phyloP scores from a whole-genome alignment of 2,888 invertebrate species.

The Gastracanthus pulcherrimus region DNA sequence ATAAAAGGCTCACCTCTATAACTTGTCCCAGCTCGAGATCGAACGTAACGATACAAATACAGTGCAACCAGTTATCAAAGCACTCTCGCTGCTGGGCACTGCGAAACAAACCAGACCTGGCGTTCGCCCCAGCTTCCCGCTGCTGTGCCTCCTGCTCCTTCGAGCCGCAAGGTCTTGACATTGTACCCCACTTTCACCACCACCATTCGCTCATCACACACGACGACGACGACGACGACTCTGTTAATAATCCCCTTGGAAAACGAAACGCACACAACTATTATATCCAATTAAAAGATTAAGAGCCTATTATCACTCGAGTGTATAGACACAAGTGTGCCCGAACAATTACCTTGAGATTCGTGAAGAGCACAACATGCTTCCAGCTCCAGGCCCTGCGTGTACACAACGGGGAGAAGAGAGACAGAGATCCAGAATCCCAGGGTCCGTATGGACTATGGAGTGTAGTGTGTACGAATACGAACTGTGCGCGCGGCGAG shows the following conservation, averaged over 20 bases:
- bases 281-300: conserved; percentile 27
- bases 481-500: too few relatives aligned
- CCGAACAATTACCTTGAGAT: neutral
- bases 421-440: neutral
- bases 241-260: neutral
- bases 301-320: neutral
- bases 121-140: neutral
- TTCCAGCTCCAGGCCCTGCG: neutral
- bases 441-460: neutral
- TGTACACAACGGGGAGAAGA: neutral
- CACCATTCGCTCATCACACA: neutral
- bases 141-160: conserved; percentile 30
- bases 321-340: neutral
- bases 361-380: neutral
- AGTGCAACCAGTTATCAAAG: conserved; percentile 96
- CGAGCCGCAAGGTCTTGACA: conserved; percentile 54
- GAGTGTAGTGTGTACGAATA: too few relatives aligned
- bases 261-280: neutral
- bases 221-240: neutral
- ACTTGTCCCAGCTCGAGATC: conserved; percentile 99
- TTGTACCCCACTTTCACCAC: conserved; percentile 7
- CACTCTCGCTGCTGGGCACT: conserved; percentile 79
- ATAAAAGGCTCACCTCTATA: conserved; percentile 85
- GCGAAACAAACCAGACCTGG: conserved; percentile 2
- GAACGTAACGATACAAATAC: conserved; percentile 98